Evolutionary conservation across 2,888 invertebrate species (phyloP), one percentile per base, ranked within the genome.

Genomic region (Agrotis segetum): DNA sequence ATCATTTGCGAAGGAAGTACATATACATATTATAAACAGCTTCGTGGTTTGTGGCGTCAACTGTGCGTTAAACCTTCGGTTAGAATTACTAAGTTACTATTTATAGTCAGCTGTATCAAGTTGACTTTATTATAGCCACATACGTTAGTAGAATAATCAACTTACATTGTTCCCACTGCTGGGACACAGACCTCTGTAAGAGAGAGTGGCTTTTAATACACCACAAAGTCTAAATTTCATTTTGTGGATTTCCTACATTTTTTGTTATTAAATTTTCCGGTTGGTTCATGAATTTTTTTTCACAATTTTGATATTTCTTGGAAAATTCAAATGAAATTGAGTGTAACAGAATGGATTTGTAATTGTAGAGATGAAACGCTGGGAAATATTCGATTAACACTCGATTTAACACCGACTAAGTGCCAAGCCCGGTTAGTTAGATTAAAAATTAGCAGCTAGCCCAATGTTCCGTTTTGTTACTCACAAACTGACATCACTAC

Each of bases 41-140:
- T 44, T 16, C 17, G 52, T 59, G 47, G 65, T 65, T 65, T 58
- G 60, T 3, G 50, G 50, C 62, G 65, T 69, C 70, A 79, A 64
- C 52, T 49, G 52, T n/a, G 47, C 59, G 56, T 70, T 52, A 63
- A 78, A 66, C 65, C 64, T 53, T 58, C 44, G 24, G 40, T 55
- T 59, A 46, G 58, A 74, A 74, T 74, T 74, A 74, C 44, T 52
- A 55, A 65, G n/a, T 2, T 14, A 17, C 69, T 79, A 78, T 74
- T 79, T 63, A 74, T 74, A 78, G 17, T 21, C 9, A 47, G 16
- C 19, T 46, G 76, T 74, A 71, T 71, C 64, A 65, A 24, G 47
- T 47, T 65, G 34, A 44, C 40, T 24, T 2, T 74, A 72, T 19
- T 58, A 52, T 16, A 29, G 24, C 17, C n/a, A 24, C 14, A 59